Evolutionary conservation across 2,113 vertebrate genomes (phyloP), one percentile per base, ranked within the genome.

Genomic region (Muntiacus muntjak): DNA sequence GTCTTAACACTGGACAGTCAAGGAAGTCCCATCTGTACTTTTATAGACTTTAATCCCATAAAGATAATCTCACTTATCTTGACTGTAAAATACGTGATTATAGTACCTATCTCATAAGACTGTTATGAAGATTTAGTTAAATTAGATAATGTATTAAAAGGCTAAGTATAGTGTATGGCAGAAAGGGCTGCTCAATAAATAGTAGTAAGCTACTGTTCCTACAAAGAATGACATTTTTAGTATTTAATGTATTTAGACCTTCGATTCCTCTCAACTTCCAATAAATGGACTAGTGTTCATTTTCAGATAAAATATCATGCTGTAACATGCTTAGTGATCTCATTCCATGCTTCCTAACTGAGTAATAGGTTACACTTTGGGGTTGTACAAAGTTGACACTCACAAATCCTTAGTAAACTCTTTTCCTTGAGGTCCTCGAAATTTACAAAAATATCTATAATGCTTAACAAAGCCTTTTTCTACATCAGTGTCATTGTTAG

Each of bases 331-430:
- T 62, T 90, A 7, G 43, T 78, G 55, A 87, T n/a, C 55, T 92
- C 85, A 94, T 92, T 64, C 25, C 54, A 5, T 81, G 67, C 57
- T 96, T 97, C 23, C 95, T 83, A 55, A 67, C 89, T 94, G 60
- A 93, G 52, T 54, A 89, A 89, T 43, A 83, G 52, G 82, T 90
- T 88, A 64, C 0, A 58, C 43, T 84, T 90, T 87, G 4, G 89
- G 64, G 25, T 23, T 47, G 30, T 43, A 79, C 26, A 58, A 92
- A 89, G 43, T 40, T 30, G 21, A 90, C 7, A 92, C 23, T 47
- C 87, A 54, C 45, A 85, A 60, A 36, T 94, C 14, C 58, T 13
- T 81, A 83, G 50, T 36, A 94, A 92, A 95, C 17, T 64, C 8
- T 52, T 95, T 87, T 67, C 17, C 87, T 64, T 81, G 52, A 58